Percentiles rank a stretch among this genome's conserved stretches.
Evolutionary conservation across 2,113 vertebrate species (phyloP).

Genomic region (Colinus virginianus): DNA sequence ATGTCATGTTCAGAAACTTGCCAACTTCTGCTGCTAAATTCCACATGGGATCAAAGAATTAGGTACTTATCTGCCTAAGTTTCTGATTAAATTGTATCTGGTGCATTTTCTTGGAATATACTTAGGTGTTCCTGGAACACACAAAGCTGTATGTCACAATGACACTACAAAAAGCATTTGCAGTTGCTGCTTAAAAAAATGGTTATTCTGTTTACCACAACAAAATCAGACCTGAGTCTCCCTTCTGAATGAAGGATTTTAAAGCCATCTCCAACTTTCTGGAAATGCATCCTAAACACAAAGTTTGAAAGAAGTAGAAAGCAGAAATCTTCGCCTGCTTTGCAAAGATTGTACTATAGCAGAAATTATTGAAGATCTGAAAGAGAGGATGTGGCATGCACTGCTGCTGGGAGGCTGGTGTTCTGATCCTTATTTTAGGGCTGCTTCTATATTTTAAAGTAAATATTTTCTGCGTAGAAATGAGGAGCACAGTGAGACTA

Average conservation of each 20-base stretch:
- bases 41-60: neutral
- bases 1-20: neutral
- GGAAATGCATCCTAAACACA: neutral
- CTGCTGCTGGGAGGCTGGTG: neutral
- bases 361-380: neutral
- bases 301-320: neutral
- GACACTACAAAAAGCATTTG: neutral
- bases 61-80: neutral
- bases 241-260: neutral
- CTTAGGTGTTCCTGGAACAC: neutral
- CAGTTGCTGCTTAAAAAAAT: neutral
- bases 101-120: neutral
- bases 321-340: neutral
- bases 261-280: neutral
- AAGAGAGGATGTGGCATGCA: neutral
- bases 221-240: neutral
- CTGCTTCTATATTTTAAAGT: neutral
- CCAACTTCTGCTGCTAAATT: neutral
- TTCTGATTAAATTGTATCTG: neutral
- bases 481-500: neutral
- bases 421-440: neutral
- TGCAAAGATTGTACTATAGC: neutral
- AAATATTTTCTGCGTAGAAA: neutral
- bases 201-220: neutral
- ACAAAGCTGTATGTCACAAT: neutral